These are phyloP conservation scores for Psilopogon haemacephalus DNA, from an alignment of 2,113 vertebrate genomes.

Conservation along the genomic window DNA sequence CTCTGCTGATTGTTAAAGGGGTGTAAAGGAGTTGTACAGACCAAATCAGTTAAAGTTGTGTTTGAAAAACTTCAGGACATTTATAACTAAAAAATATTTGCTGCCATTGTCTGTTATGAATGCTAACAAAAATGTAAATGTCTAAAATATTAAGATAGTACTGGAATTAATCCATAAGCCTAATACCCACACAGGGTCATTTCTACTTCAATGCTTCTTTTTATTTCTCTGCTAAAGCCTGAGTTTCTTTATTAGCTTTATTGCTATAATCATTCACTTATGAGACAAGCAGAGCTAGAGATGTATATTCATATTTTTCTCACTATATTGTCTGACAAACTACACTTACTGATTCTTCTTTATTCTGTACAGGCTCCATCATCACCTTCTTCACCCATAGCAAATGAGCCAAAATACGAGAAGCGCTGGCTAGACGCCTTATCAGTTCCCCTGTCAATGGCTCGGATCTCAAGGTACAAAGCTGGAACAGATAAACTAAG, in stretches of 20 bases:
- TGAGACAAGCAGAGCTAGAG: not conserved
- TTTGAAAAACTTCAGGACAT: not conserved
- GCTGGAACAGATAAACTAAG: slow-evolving; percentile 87
- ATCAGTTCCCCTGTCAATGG: slow-evolving; percentile 87
- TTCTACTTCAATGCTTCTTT: not conserved
- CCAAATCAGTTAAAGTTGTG: not conserved
- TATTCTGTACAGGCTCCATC: slow-evolving; percentile 84
- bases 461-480: slow-evolving; percentile 90
- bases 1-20: not conserved
- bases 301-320: slow-evolving; percentile 5
- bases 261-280: slow-evolving; percentile 2
- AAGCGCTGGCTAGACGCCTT: slow-evolving; percentile 91
- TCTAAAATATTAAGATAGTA: not conserved
- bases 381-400: slow-evolving; percentile 85
- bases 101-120: not conserved
- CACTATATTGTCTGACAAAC: not conserved
- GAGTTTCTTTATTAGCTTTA: not conserved
- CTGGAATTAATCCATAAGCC: not conserved
- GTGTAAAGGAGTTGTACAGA: not conserved
- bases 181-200: not conserved
- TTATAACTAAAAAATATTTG: not conserved
- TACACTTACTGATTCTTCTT: slow-evolving; percentile 67
- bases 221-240: not conserved
- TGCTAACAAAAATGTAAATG: not conserved
- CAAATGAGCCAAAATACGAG: slow-evolving; percentile 92